These are phyloP conservation scores for Cephalopholis sonnerati DNA, from an alignment of 2,113 vertebrate genomes.

Conservation along the genomic window DNA sequence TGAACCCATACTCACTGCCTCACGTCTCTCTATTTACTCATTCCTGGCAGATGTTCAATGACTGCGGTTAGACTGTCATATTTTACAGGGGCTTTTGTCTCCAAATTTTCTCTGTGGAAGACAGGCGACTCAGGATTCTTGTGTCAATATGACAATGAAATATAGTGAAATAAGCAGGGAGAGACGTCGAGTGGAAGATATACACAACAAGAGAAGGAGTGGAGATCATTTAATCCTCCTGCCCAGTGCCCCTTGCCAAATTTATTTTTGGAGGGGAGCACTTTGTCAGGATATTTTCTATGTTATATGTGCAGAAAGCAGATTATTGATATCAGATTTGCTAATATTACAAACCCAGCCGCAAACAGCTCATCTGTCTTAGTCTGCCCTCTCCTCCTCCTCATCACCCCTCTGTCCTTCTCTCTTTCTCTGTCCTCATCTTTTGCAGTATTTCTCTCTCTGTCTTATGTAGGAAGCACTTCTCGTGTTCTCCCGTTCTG, in stretches of 20 bases:
- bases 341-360: conserved; percentile 66
- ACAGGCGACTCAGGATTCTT: conserved; percentile 8
- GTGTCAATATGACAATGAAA: conserved; percentile 43
- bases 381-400: neutral
- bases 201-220: conserved; percentile 11
- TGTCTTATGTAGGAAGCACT: neutral
- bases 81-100: conserved; percentile 23
- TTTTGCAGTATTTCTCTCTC: neutral
- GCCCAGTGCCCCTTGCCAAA: conserved; percentile 39
- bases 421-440: neutral
- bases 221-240: conserved; percentile 68
- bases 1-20: conserved; percentile 46
- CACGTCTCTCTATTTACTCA: conserved; percentile 31
- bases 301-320: conserved; percentile 65
- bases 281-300: conserved; percentile 59
- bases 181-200: conserved; percentile 14
- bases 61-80: conserved; percentile 51
- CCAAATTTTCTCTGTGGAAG: conserved; percentile 22
- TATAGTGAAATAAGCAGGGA: conserved; percentile 4
- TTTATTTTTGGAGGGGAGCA: conserved; percentile 53
- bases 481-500: neutral
- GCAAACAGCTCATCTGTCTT: conserved; percentile 55
- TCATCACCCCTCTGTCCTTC: neutral
- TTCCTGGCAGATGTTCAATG: conserved; percentile 61
- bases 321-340: conserved; percentile 78